Evolutionary conservation across 1,140 invertebrate genomes (phyloP), one percentile per base, ranked within the genome.

Genomic region (Dendrolimus kikuchii): DNA sequence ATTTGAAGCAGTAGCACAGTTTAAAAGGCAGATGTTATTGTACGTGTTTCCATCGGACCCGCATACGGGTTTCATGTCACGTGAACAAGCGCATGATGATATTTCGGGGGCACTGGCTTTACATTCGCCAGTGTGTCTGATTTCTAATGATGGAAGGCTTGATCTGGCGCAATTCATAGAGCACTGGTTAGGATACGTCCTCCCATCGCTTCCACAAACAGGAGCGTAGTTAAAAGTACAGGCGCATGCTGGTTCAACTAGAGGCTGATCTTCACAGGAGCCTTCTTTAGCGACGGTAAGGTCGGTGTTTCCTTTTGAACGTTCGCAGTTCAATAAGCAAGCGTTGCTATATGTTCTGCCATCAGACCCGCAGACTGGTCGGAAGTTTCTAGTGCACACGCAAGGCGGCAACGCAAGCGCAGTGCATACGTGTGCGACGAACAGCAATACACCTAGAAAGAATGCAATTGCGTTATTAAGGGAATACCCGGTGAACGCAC

Each of bases 181-280:
- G 5, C 53, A 55, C 0, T 40, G 10, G 8, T 55, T 55, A 4
- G 50, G 46, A 38, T 58, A 48, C 1, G 49, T 59, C 2, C 5
- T 36, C 4, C 85, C 79, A 60, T 94, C 90, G 5, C 87, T 80
- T 5, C 92, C 92, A 66, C 93, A 94, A 5, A 94, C 89, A 10
- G 93, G 92, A 76, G 89, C 90, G 60, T 91, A 93, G 57, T 92
- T 87, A 0, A 72, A 58, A 0, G 91, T 91, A 0, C 74, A 76
- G 49, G 84, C 71, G 49, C 52, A 47, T 2, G 2, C 47, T 2
- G 23, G 36, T 40, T 23, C 23, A 23, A 23, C 23, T 23, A 3
- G 1, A 23, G 4, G 7, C 6, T 50, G 4, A 7, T 42, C 46
- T 4, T 48, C 49, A 7, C 59, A 65, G 5, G 51, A 45, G 2